Evolutionary conservation across 2,888 invertebrate genomes (phyloP).

Genomic region (Perizoma flavofasciatum): DNA sequence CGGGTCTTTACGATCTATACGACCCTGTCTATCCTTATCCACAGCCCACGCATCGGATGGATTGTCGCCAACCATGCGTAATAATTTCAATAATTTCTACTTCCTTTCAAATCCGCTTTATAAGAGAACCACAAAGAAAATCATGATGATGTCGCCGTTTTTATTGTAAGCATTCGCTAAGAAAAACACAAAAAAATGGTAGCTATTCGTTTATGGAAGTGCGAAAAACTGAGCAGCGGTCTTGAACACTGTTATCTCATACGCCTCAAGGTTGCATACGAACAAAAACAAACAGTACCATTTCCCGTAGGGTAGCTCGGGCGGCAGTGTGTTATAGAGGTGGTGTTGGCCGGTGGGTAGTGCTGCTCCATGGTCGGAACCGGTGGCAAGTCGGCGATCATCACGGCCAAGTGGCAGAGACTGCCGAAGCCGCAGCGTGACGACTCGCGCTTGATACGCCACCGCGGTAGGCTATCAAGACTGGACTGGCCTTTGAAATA

Average conservation of each 20-base stretch:
- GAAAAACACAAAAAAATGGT: conserved; percentile 27
- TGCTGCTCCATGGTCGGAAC: conserved; percentile 50
- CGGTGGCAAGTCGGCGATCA: conserved; percentile 71
- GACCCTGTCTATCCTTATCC: conserved; percentile 49
- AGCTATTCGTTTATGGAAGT: conserved; percentile 25
- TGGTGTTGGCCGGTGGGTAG: conserved; percentile 41
- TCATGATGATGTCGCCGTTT: conserved; percentile 2
- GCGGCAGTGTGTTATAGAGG: conserved; percentile 42
- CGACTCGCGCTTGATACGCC: conserved; percentile 55
- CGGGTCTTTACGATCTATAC: conserved; percentile 58
- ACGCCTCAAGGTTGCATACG: conserved; percentile 55
- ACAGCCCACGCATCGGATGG: conserved; percentile 42
- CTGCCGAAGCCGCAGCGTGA: conserved; percentile 46
- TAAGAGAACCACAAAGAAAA: not conserved
- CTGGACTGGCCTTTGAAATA: conserved; percentile 47
- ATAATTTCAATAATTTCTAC: conserved; percentile 27
- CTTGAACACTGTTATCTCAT: conserved; percentile 38
- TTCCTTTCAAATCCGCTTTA: conserved; percentile 25
- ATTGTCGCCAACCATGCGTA: conserved; percentile 40
- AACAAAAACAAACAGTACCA: conserved; percentile 65
- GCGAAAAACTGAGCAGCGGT: conserved; percentile 34
- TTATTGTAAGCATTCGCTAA: conserved; percentile 21
- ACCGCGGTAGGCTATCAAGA: conserved; percentile 64
- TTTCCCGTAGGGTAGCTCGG: conserved; percentile 46
- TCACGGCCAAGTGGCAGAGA: conserved; percentile 54